phyloP scores from a whole-genome alignment of 1,140 invertebrate species.

The Octopus sinensis region DNA sequence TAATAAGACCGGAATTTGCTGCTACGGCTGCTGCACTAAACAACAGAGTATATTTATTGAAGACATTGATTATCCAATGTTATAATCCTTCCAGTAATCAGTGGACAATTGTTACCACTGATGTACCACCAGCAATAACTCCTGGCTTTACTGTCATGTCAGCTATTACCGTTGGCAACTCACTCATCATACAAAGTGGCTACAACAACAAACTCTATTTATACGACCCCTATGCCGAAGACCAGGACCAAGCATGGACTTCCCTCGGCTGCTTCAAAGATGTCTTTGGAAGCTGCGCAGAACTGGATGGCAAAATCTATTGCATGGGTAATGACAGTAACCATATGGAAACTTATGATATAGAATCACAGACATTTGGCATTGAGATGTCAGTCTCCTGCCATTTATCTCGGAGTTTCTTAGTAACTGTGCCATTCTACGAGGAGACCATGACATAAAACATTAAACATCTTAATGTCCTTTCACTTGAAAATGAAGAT shows the following conservation, averaged over 20 bases:
- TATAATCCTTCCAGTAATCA: neutral
- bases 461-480: neutral
- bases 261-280: neutral
- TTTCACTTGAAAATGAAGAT: no score
- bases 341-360: conserved; percentile 5
- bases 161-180: neutral
- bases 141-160: conserved; percentile 2
- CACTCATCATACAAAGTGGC: neutral
- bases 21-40: neutral
- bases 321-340: conserved; percentile 3
- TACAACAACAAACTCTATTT: neutral
- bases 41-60: neutral
- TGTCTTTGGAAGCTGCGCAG: neutral
- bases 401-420: neutral
- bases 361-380: neutral
- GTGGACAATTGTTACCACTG: neutral
- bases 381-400: neutral
- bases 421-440: neutral
- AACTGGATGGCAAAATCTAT: conserved; percentile 7
- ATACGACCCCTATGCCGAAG: neutral
- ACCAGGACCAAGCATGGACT: neutral
- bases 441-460: neutral
- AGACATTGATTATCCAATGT: neutral
- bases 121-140: neutral
- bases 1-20: neutral